Percentiles rank a stretch among this genome's conserved stretches.
These are phyloP conservation scores for Callorhinus ursinus DNA, from an alignment of 2,113 vertebrate genomes.

Conservation along the genomic window DNA sequence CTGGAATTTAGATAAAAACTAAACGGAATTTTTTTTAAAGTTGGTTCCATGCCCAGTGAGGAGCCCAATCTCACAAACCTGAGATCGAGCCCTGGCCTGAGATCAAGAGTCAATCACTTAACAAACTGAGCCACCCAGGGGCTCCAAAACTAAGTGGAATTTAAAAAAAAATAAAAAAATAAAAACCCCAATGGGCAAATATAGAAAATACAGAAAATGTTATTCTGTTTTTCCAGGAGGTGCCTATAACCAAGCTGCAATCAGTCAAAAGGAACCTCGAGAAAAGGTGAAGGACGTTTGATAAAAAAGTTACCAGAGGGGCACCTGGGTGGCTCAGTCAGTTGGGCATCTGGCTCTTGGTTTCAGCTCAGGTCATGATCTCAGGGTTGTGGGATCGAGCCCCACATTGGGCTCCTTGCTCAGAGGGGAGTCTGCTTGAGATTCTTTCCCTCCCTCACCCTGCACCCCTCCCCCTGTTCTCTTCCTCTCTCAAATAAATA, in stretches of 20 bases:
- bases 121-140: neutral
- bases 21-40: neutral
- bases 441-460: neutral
- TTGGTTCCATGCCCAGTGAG: neutral
- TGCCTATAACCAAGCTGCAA: neutral
- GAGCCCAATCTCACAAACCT: neutral
- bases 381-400: neutral
- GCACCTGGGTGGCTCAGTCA: neutral
- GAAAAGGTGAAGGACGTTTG: neutral
- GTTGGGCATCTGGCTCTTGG: neutral
- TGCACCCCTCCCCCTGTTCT: neutral
- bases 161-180: neutral
- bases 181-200: neutral
- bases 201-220: neutral
- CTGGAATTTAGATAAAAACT: neutral
- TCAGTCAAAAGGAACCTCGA: neutral
- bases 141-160: neutral
- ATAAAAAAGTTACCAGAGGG: neutral
- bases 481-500: neutral
- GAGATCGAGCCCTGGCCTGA: neutral
- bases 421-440: neutral
- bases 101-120: neutral
- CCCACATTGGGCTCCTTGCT: neutral
- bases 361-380: neutral
- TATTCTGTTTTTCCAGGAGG: neutral